Base-by-base conservation (phyloP, 2,888 invertebrate genomes). In the Eustalomyia histrio region DNA sequence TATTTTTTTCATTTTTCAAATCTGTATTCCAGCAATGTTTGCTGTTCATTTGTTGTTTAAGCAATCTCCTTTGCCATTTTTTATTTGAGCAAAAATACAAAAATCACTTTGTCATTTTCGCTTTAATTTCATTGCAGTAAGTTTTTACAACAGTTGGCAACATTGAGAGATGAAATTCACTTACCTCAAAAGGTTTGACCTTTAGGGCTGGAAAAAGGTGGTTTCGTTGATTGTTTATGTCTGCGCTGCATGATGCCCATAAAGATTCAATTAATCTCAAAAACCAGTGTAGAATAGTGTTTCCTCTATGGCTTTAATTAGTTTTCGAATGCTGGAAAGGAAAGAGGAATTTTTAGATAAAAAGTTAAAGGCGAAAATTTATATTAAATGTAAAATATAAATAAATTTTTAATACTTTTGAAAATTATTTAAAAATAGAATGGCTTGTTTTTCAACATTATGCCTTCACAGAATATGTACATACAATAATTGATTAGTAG, bases 211-310 rank as follows among this genome's bases (percentile, higher is more conserved):
- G 73, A 73, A 87, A 86, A 85, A 87, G 87, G 87, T 87, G 88
- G 85, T 85, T 86, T 86, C 86, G 88, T 85, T 87, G 88, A 88
- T 87, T 87, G 87, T 84, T 88, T 86, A 85, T 84, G 88, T 88
- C 88, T 87, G 85, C 86, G 78, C 83, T 85, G 85, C 63, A 74
- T 60, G 81, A 76, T 85, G 86, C 85, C 72, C 83, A 75, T 83
- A 73, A 81, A 83, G 80, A 65, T 79, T 78, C 79, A 83, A 84
- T 84, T 81, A 80, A 83, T 84, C 80, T 83, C 58, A 47, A 52
- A n/a, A 43, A 14, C 53, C 47, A 58, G 39, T 39, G 12, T 53
- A 39, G 29, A 33, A 7, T 21, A 18, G 0, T 52, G 35, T 21
- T 21, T 33, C 35, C 18, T n/a, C 35, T 47, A 18, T 55, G 10